Conservation (phyloP, 2,888 invertebrate genomes). For the Ephialtes manifestator region DNA sequence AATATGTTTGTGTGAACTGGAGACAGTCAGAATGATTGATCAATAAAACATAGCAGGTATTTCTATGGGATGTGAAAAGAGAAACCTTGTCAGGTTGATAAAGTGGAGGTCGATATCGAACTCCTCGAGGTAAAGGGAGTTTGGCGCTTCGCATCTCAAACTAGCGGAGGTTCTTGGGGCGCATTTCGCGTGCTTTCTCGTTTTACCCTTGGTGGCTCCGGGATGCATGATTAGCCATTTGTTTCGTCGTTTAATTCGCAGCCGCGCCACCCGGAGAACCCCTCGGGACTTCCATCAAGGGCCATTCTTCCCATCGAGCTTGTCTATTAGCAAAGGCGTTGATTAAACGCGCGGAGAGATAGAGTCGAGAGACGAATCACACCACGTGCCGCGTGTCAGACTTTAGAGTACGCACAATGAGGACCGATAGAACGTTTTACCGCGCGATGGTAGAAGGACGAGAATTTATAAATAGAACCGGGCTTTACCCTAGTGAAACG, state of each 20-base stretch:
- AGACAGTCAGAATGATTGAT: constrained; percentile 21
- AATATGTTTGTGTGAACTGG: constrained; percentile 18
- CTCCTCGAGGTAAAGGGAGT: constrained; percentile 27
- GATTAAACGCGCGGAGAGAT: constrained; percentile 81
- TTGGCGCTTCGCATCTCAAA: constrained; percentile 69
- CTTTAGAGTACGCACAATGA: constrained; percentile 78
- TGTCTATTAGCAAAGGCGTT: constrained; percentile 84
- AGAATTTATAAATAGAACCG: not conserved
- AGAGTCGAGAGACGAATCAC: constrained; percentile 76
- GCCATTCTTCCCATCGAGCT: constrained; percentile 82
- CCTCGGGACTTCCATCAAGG: constrained; percentile 78
- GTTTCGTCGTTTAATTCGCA: constrained; percentile 84
- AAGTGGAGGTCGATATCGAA: constrained; percentile 62
- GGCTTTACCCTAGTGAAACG: constrained; percentile 12
- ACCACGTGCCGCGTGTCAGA: constrained; percentile 74
- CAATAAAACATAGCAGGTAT: constrained; percentile 16
- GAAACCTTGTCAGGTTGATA: constrained; percentile 60
- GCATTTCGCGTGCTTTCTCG: constrained; percentile 55
- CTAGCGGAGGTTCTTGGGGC: constrained; percentile 32
- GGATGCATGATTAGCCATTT: constrained; percentile 84
- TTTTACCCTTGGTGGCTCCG: constrained; percentile 66
- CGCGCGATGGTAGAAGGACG: not conserved
- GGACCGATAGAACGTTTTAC: constrained; percentile 78
- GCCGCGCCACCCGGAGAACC: constrained; percentile 68
- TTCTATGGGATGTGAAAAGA: not conserved